Conservation (phyloP, 1,140 invertebrate genomes). For the Mercenaria mercenaria region DNA sequence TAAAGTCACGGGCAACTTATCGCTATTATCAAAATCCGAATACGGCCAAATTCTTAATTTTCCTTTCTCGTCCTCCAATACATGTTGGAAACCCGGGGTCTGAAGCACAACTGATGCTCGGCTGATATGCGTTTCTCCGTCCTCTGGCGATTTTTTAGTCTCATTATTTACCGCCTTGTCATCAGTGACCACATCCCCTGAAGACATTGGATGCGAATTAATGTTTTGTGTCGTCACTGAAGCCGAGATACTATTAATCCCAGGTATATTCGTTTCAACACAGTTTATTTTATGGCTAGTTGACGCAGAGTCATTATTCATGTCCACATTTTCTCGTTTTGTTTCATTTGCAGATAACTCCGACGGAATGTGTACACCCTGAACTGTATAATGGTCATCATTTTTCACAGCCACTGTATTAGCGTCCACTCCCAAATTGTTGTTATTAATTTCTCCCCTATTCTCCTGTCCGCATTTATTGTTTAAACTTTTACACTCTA, state of each 20-base stretch:
- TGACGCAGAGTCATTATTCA: constrained; percentile 40
- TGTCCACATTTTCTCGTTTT: not conserved
- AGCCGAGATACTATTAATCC: not conserved
- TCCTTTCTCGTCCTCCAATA: constrained; percentile 56
- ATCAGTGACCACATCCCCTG: not conserved
- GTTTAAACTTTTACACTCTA: not conserved
- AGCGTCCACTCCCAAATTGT: constrained; percentile 32
- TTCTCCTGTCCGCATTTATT: not conserved
- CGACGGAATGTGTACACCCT: constrained; percentile 32
- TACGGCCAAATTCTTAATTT: constrained; percentile 58
- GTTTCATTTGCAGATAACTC: constrained; percentile 11
- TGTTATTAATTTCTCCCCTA: constrained; percentile 8
- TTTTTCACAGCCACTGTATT: constrained; percentile 42
- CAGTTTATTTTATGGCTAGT: not conserved
- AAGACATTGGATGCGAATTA: constrained; percentile 12
- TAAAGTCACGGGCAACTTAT: constrained; percentile 50
- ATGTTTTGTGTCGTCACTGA: constrained; percentile 14
- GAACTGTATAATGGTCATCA: not conserved
- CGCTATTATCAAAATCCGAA: constrained; percentile 55
- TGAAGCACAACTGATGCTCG: constrained; percentile 28
- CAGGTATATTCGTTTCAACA: constrained; percentile 7
- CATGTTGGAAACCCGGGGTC: constrained; percentile 49
- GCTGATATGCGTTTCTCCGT: not conserved
- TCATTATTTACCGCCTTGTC: constrained; percentile 15
- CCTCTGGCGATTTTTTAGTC: not conserved